Evolutionary conservation across 2,797 vertebrate species (phyloP).

Genomic region (Gambusia yucatana): DNA sequence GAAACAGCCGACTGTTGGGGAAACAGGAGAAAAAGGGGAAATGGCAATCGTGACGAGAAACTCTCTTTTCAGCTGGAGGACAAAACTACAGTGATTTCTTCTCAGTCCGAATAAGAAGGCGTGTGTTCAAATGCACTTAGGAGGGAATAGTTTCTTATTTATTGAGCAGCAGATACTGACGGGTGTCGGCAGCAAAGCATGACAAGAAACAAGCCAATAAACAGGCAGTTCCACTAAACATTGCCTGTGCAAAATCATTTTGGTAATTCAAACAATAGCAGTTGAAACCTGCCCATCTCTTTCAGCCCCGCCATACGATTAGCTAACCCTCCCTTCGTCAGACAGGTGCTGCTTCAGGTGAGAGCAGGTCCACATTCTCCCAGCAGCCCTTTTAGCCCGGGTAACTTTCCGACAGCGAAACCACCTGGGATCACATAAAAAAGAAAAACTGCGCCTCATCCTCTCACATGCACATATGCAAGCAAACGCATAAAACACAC

Average conservation of each 20-base stretch:
- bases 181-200: neutral
- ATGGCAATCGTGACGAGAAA: neutral
- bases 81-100: neutral
- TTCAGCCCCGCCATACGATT: neutral
- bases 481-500: neutral
- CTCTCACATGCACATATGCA: conserved; percentile 7
- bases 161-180: neutral
- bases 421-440: conserved; percentile 21
- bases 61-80: neutral
- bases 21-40: conserved; percentile 15
- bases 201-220: neutral
- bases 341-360: neutral
- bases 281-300: neutral
- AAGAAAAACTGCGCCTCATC: conserved; percentile 21
- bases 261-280: neutral
- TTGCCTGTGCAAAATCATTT: neutral
- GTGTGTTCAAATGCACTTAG: neutral
- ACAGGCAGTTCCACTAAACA: neutral
- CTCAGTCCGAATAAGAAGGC: neutral
- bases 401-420: conserved; percentile 34
- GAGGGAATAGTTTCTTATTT: neutral
- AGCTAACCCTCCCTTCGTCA: neutral
- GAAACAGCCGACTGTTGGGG: conserved; percentile 13
- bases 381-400: conserved; percentile 6
- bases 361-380: conserved; percentile 42